Base-by-base conservation (phyloP, 2,888 invertebrate species). In the Drymonia ruficornis region DNA sequence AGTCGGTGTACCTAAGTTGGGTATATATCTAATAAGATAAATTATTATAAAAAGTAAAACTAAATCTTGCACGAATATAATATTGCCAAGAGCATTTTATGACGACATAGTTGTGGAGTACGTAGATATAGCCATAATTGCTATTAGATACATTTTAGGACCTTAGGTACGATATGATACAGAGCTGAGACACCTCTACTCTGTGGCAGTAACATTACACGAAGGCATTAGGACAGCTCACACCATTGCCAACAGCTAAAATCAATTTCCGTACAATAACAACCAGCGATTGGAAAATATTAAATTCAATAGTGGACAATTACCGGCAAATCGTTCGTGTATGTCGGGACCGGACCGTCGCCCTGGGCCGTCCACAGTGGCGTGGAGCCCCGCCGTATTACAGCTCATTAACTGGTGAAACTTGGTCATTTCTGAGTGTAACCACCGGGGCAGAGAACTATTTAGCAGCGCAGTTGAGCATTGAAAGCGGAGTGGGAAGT, bases 351-450 rank as follows among this genome's bases (percentile, higher is more conserved):
- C 34, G 54, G 55, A 53, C 53, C 65, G 45, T 52, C 48, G 73
- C 74, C 67, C 55, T 57, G 58, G 59, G 78, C 66, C 66, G 56
- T 61, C 56, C 59, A 67, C 78, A 61, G 75, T 70, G 72, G 73
- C 78, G 63, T 66, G 67, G 65, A 74, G 69, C 74, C 65, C 12
- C 47, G n/a, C 11, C 57, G 65, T 72, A 81, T 84, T 82, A 81
- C 66, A 67, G 66, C 78, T 85, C 82, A 87, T 87, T 87, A 86
- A 74, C 56, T 12, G 67, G 81, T 72, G 84, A 86, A 85, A 86
- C 87, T 81, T 67, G 63, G 65, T 65, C 61, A 81, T 84, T 84
- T 83, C 61, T 72, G 72, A 63, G 64, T 66, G 65, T 63, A 48
- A 62, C 68, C 55, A 57, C 45, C 49, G 61, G 54, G 63, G 62